Evolutionary conservation across 2,113 vertebrate genomes (phyloP), one percentile per base, ranked within the genome.

Genomic region (Eptatretus burgeri): DNA sequence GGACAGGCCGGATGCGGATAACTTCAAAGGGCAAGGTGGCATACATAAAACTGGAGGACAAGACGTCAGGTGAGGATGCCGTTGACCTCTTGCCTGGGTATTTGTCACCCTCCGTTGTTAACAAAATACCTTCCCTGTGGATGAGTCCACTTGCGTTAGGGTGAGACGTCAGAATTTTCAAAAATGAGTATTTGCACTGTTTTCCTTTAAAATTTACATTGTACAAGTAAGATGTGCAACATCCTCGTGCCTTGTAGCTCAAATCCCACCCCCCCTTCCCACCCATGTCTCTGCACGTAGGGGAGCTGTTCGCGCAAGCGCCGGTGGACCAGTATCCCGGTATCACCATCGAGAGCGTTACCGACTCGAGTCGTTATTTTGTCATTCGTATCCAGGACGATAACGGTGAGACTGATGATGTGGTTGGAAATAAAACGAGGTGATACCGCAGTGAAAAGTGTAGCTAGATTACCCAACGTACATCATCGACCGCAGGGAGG

Each of bases 291-390:
- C 67, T 27, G 65, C 64, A 64, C 73, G 5, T 72, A 96, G 87
- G 91, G 51, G 91, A 96, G 67, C 78, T 95, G 53, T 95, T 93
- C 67, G 91, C 91, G 11, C 85, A 94, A 73, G 83, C 88, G 1
- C 78, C 82, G 0, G 83, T 96, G 62, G 84, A 93, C 8, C 78
- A 89, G 76, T 96, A 91, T 73, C 91, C 91, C 0, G 78, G 87
- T 2, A 67, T 69, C 1, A 77, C 76, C 0, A 82, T 95, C 64
- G 91, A 96, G 72, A 68, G 78, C 0, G 91, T 96, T 63, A 80
- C 78, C 0, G 91, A 96, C 67, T 96, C 91, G 68, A 96, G 91
- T 76, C 73, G 91, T 65, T 96, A 94, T 7, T 96, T 96, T 2
- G 88, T 96, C 1, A 66, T 96, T 68, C 78, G 81, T 52, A 74